Conservation (phyloP, 2,113 vertebrate species). For the Leucoraja erinaceus region DNA sequence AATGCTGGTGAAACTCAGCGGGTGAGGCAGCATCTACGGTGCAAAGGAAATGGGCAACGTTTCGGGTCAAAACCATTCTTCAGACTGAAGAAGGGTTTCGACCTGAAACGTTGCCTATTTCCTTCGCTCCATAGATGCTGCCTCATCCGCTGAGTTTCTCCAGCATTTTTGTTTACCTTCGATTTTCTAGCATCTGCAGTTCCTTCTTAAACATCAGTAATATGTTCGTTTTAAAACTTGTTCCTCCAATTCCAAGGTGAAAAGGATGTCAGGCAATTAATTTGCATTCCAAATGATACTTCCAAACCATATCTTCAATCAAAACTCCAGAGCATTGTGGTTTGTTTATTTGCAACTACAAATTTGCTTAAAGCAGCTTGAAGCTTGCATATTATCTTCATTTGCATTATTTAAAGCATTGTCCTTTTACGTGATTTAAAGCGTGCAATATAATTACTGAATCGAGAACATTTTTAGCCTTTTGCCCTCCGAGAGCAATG, state of each 20-base stretch:
- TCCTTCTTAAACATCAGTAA: too few relatives aligned
- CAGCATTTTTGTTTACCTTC: too few relatives aligned
- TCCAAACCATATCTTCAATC: neutral
- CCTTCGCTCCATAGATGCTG: too few relatives aligned
- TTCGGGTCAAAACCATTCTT: too few relatives aligned
- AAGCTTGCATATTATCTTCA: neutral
- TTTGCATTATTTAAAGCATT: constrained; percentile 30
- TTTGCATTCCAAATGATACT: constrained; percentile 17
- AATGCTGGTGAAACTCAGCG: too few relatives aligned
- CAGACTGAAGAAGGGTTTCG: too few relatives aligned
- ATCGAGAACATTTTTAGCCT: neutral
- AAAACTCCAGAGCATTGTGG: neutral
- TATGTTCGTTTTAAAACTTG: neutral
- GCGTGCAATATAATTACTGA: neutral
- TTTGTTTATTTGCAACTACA: neutral
- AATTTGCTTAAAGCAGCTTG: neutral
- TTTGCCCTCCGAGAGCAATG: too few relatives aligned
- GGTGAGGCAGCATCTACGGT: too few relatives aligned
- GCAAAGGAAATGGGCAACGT: too few relatives aligned
- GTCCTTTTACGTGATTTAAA: neutral
- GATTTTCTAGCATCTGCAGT: too few relatives aligned
- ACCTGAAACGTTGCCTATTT: too few relatives aligned
- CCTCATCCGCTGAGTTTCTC: too few relatives aligned
- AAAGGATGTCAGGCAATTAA: neutral
- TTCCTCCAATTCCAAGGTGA: constrained; percentile 4